These are phyloP conservation scores for Sebastes nivosus DNA, from an alignment of 2,797 vertebrate genomes.

Conservation along the genomic window DNA sequence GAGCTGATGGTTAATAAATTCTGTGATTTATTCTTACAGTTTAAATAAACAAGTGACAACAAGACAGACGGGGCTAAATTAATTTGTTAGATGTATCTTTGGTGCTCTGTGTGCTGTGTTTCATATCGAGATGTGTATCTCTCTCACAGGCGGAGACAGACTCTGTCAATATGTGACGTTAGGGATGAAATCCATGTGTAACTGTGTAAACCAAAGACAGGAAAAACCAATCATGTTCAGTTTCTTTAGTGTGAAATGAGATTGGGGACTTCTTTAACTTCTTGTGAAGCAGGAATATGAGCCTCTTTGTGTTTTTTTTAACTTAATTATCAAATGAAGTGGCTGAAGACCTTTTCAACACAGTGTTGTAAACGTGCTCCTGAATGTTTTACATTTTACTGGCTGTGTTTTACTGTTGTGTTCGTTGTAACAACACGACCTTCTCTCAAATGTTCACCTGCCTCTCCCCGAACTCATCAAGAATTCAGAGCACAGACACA, in stretches of 20 bases:
- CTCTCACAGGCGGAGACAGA: neutral
- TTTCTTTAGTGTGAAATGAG: neutral
- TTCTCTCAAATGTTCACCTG: neutral
- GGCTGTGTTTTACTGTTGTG: neutral
- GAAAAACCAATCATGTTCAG: neutral
- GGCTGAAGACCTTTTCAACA: neutral
- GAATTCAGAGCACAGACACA: conserved; percentile 26
- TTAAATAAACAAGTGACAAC: neutral
- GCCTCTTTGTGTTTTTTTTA: neutral
- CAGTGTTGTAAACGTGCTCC: neutral
- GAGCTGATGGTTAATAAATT: neutral
- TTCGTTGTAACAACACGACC: neutral
- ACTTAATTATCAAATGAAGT: neutral
- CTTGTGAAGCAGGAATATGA: neutral
- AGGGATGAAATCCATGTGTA: neutral
- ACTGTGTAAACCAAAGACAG: neutral
- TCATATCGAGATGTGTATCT: neutral
- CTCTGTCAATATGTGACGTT: neutral
- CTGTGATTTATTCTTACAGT: neutral
- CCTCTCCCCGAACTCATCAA: conserved; percentile 1
- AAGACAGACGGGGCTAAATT: neutral
- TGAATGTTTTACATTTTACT: neutral
- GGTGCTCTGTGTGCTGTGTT: rapidly evolving
- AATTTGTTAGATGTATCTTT: neutral
- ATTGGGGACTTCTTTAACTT: neutral